phyloP scores from a whole-genome alignment of 1,140 invertebrate genomes.

The Phymorhynchus buccinoides region DNA sequence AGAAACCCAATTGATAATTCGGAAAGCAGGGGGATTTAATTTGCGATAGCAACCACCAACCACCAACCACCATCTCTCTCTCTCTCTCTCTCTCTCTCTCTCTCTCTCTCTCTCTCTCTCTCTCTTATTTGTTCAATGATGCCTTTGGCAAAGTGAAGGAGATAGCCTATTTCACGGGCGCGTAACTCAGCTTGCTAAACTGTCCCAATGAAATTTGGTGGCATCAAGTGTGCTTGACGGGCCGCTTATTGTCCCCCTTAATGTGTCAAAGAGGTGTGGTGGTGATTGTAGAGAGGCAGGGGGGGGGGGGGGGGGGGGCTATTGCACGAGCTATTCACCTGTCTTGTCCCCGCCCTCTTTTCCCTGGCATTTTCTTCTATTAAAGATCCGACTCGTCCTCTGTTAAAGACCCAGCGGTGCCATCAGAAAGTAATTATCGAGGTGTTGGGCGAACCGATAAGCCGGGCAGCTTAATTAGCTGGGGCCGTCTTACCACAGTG shows the following conservation, averaged over 20 bases:
- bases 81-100: not conserved
- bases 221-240: constrained; percentile 16
- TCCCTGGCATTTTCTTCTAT: not conserved
- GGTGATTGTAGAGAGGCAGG: not conserved
- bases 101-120: not conserved
- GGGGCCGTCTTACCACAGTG: constrained; percentile 9
- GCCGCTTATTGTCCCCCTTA: not conserved
- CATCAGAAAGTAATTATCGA: constrained; percentile 27
- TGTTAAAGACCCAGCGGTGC: no score
- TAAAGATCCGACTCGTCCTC: not conserved
- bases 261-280: not conserved
- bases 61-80: not conserved
- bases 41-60: not conserved
- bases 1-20: constrained; percentile 29
- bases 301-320: no score
- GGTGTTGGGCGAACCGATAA: constrained; percentile 34
- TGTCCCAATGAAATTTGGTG: constrained; percentile 23
- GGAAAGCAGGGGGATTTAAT: constrained; percentile 9
- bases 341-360: not conserved
- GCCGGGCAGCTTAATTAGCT: constrained; percentile 35
- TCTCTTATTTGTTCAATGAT: no score
- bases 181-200: not conserved
- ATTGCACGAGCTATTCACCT: not conserved
- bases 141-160: not conserved
- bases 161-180: constrained; percentile 25